Percentiles rank a stretch among this genome's conserved stretches.
These are phyloP conservation scores for Nycticryphes semicollaris DNA, from an alignment of 2,113 vertebrate species.

Conservation along the genomic window DNA sequence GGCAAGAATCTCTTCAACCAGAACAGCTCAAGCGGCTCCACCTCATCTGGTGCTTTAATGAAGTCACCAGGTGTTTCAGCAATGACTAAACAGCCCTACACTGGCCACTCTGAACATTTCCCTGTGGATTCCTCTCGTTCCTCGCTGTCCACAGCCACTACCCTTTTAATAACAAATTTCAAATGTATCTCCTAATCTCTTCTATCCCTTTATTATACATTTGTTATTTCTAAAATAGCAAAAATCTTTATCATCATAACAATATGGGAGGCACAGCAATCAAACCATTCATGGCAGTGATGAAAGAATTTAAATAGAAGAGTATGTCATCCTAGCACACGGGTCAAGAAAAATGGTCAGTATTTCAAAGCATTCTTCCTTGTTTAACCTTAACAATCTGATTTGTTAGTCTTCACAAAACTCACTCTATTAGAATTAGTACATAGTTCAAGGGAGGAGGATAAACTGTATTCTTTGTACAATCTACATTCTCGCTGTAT, in stretches of 20 bases:
- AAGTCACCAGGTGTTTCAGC: slow-evolving; percentile 4
- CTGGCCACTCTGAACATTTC: not conserved
- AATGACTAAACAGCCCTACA: not conserved
- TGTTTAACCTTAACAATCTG: not conserved
- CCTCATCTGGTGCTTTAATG: not conserved
- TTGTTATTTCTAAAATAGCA: not conserved
- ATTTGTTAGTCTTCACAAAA: not conserved
- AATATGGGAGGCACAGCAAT: not conserved
- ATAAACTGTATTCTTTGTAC: not conserved
- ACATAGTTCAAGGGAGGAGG: not conserved
- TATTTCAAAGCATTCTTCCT: not conserved
- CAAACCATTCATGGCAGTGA: not conserved
- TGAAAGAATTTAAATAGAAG: not conserved
- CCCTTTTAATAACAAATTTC: not conserved
- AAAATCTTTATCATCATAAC: not conserved
- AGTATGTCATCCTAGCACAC: not conserved
- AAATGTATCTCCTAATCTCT: not conserved
- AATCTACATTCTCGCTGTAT: not conserved
- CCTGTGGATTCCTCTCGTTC: not conserved
- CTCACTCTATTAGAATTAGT: not conserved
- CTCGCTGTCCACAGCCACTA: not conserved
- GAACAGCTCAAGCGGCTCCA: not conserved
- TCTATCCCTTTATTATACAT: not conserved
- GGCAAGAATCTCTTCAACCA: not conserved
- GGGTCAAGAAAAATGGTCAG: not conserved